Percentiles rank a stretch among this genome's conserved stretches.
phyloP scores from a whole-genome alignment of 2,797 vertebrate genomes.

The Benthosema pterotum region DNA sequence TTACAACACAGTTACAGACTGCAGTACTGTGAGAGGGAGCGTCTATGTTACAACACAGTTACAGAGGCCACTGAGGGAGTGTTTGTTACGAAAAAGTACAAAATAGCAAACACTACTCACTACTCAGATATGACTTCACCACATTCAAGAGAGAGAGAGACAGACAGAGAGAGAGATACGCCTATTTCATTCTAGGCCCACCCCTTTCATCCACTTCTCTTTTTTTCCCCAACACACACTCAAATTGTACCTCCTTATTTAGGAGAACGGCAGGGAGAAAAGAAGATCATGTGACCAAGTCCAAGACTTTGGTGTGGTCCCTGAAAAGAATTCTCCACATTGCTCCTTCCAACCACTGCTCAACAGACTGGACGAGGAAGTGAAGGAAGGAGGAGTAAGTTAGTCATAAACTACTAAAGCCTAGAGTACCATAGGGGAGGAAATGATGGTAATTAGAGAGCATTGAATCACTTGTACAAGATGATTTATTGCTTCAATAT shows the following conservation, averaged over 20 bases:
- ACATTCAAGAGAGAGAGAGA: conserved; percentile 43
- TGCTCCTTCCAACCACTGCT: conserved; percentile 59
- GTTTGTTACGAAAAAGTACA: conserved; percentile 17
- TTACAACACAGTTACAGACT: conserved; percentile 43
- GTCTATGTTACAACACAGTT: conserved; percentile 33
- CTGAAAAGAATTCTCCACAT: conserved; percentile 76
- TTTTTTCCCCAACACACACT: conserved; percentile 38
- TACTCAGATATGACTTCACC: conserved; percentile 64
- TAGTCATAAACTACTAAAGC: conserved; percentile 45
- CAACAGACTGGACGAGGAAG: conserved; percentile 43
- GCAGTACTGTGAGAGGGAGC: conserved; percentile 16
- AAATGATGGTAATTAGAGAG: conserved; percentile 45
- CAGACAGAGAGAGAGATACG: conserved; percentile 24
- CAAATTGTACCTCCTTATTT: conserved; percentile 75
- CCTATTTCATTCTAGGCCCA: conserved; percentile 63
- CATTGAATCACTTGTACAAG: conserved; percentile 24
- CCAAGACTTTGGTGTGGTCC: conserved; percentile 67
- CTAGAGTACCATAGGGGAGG: conserved; percentile 36
- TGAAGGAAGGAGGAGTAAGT: conserved; percentile 16
- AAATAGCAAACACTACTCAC: conserved; percentile 43
- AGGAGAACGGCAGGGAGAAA: conserved; percentile 68
- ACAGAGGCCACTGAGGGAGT: conserved; percentile 35
- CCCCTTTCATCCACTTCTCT: conserved; percentile 44
- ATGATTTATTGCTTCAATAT: conserved; percentile 40
- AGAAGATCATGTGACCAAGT: conserved; percentile 62